Evolutionary conservation across 2,113 vertebrate species (phyloP).

Genomic region (Leptocoma aspasia): DNA sequence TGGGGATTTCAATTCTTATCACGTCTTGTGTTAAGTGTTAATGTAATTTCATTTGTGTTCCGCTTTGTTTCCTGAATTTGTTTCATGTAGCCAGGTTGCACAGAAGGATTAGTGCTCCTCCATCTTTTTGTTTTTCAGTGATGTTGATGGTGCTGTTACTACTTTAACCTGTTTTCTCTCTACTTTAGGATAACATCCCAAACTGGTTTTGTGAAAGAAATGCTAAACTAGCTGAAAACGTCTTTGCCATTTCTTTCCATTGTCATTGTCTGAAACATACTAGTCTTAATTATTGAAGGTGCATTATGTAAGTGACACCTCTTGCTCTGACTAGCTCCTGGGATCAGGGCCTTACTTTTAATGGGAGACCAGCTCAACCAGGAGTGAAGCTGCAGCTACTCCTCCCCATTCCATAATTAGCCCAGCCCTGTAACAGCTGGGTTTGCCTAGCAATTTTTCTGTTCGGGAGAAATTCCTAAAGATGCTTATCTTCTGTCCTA

Average conservation of each 20-base stretch:
- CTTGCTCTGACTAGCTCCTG: background rate
- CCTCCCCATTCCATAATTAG: background rate
- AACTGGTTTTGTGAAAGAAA: background rate
- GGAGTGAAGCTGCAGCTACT: background rate
- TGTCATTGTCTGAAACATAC: background rate
- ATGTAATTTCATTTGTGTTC: background rate
- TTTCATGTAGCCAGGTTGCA: background rate
- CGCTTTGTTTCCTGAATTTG: background rate
- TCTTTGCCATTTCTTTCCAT: background rate
- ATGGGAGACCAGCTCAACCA: background rate
- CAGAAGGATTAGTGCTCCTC: background rate
- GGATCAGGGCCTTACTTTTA: background rate
- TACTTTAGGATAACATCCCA: background rate
- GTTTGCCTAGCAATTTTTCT: background rate
- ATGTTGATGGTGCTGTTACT: background rate
- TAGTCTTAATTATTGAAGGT: background rate
- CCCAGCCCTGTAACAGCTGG: background rate
- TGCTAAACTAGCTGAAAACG: background rate
- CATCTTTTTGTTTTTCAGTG: background rate
- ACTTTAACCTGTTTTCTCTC: background rate
- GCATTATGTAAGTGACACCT: background rate
- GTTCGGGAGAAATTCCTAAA: background rate
- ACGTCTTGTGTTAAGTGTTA: background rate
- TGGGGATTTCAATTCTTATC: background rate
- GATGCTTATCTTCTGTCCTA: background rate